Conservation (phyloP, 2,797 vertebrate species). For the Atherinosoma microstoma region DNA sequence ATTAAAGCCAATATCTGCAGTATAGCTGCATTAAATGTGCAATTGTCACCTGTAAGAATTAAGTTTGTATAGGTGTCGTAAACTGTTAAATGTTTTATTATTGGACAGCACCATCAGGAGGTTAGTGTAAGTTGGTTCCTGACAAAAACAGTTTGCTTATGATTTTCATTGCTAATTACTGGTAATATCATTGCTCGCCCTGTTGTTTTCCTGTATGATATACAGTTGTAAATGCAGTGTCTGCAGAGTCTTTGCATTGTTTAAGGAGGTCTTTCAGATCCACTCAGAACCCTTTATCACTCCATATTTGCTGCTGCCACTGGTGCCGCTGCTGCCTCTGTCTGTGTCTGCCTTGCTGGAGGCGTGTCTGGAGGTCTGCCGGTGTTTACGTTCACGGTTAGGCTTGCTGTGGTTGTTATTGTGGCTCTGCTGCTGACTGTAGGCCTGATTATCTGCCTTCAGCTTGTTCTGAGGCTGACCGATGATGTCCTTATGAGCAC, state of each 20-base stretch:
- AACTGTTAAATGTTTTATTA: neutral
- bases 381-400: slow-evolving; percentile 82
- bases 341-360: slow-evolving; percentile 52
- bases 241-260: neutral
- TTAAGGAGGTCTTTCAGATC: slow-evolving; percentile 81
- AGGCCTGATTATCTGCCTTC: slow-evolving; percentile 85
- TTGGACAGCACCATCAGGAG: neutral
- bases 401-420: slow-evolving; percentile 78
- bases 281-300: slow-evolving; percentile 92
- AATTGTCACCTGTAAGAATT: neutral
- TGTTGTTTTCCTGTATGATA: neutral
- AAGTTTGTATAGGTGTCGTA: neutral
- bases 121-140: neutral
- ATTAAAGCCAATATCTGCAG: neutral
- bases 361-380: slow-evolving; percentile 60
- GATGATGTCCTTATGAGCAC: slow-evolving; percentile 82
- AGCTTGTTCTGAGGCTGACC: slow-evolving; percentile 85
- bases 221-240: slow-evolving; percentile 1
- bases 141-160: neutral
- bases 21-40: neutral
- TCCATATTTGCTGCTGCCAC: slow-evolving; percentile 87
- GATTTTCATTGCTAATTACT: neutral
- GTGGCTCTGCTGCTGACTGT: slow-evolving; percentile 81
- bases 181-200: slow-evolving; percentile 2
- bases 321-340: slow-evolving; percentile 78